These are phyloP conservation scores for Pristiophorus japonicus DNA, from an alignment of 2,113 vertebrate genomes.

Conservation along the genomic window DNA sequence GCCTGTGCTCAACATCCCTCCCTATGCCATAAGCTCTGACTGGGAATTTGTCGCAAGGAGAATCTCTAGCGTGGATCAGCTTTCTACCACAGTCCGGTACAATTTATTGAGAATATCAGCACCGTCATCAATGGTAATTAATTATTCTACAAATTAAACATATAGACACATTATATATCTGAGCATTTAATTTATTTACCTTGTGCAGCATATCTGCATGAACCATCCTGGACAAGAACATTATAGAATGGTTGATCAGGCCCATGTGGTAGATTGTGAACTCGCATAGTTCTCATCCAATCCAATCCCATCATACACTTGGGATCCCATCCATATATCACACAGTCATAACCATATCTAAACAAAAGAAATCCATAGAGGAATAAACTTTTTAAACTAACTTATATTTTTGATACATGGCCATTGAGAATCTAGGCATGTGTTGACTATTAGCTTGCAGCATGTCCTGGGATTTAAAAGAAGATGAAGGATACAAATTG, in stretches of 20 bases:
- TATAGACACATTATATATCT: not conserved
- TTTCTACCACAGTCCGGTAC: not conserved
- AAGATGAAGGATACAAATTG: not conserved
- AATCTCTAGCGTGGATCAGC: not conserved
- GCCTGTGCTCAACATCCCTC: not conserved
- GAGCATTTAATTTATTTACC: conserved; percentile 52
- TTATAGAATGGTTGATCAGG: conserved; percentile 94
- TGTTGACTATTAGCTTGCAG: not conserved
- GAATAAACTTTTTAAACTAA: not conserved
- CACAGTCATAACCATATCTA: conserved; percentile 89
- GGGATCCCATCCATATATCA: conserved; percentile 94
- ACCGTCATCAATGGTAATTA: not conserved
- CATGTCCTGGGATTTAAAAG: not conserved
- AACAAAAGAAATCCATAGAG: not conserved
- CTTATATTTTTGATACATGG: not conserved
- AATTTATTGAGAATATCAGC: not conserved
- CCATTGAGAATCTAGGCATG: not conserved
- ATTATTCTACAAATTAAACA: not conserved
- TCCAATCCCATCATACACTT: conserved; percentile 95
- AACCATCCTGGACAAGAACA: conserved; percentile 87
- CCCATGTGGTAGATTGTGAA: conserved; percentile 80
- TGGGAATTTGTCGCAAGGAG: not conserved
- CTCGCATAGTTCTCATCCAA: conserved; percentile 93
- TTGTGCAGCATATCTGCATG: conserved; percentile 87
- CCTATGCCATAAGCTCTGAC: not conserved